Evolutionary conservation across 2,888 invertebrate species (phyloP).

Genomic region (Sympetrum striolatum): DNA sequence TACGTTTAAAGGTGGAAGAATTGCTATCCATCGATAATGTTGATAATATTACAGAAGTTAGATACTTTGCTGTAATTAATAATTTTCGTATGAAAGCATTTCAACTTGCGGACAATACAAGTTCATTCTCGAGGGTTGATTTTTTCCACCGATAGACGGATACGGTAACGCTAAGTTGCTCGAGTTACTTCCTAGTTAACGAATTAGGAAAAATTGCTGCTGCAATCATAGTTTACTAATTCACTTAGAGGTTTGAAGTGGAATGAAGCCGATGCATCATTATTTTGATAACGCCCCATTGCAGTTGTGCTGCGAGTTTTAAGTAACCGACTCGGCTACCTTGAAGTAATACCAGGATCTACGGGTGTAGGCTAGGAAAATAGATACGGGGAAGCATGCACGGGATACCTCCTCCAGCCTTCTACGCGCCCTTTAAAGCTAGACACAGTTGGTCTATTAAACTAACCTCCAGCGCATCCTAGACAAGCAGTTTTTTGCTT

Average conservation of each 20-base stretch:
- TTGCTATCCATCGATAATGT: too few species aligned
- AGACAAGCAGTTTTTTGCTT: not conserved
- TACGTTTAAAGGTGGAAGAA: too few species aligned
- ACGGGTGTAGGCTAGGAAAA: constrained; percentile 30
- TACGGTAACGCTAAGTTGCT: too few species aligned
- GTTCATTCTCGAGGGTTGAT: too few species aligned
- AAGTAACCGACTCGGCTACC: not conserved
- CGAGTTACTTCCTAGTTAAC: too few species aligned
- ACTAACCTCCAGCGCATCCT: constrained; percentile 6
- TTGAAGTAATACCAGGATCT: not conserved
- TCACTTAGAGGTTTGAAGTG: not conserved
- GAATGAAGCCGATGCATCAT: not conserved
- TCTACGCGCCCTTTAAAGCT: constrained; percentile 32
- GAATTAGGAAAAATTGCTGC: too few species aligned
- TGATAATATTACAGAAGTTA: too few species aligned
- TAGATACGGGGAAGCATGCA: constrained; percentile 1
- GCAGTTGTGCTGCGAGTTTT: not conserved
- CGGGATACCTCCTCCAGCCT: constrained; percentile 1
- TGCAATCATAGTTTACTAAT: too few species aligned
- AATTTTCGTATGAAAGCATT: too few species aligned
- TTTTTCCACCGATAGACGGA: too few species aligned
- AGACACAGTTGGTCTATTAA: constrained; percentile 35
- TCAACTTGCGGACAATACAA: too few species aligned
- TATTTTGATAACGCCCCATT: not conserved
- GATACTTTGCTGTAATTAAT: too few species aligned